A percentile compares a stretch with the other conserved stretches of the same genome.
Evolutionary conservation across 2,888 invertebrate genomes (phyloP).

Genomic region (Mamestra brassicae): DNA sequence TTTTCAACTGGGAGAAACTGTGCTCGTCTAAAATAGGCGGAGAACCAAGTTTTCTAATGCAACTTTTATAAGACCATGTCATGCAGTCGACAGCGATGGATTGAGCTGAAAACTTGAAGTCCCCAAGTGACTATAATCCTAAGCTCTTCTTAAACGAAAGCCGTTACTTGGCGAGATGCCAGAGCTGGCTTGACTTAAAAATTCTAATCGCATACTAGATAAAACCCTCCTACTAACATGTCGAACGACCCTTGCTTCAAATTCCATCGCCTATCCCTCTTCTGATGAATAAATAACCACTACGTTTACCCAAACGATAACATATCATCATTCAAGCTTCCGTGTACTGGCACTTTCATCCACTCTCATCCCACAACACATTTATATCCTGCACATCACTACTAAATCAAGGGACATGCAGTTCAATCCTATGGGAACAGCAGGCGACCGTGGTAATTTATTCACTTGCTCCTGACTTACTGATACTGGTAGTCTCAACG

Average conservation of each 20-base stretch:
- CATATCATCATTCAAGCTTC: conserved; percentile 32
- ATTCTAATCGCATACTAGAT: conserved; percentile 29
- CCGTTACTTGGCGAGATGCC: conserved; percentile 38
- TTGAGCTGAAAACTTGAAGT: conserved; percentile 29
- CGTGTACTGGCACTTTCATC: conserved; percentile 29
- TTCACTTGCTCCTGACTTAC: conserved; percentile 55
- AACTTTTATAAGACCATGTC: conserved; percentile 23
- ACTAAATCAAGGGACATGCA: conserved; percentile 57
- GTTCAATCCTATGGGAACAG: conserved; percentile 44
- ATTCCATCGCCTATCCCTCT: neutral
- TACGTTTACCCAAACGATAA: conserved; percentile 32
- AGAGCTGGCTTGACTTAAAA: conserved; percentile 22
- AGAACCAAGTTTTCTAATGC: conserved; percentile 14
- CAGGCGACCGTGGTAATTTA: conserved; percentile 52
- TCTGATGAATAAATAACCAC: conserved; percentile 46
- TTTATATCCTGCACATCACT: conserved; percentile 54
- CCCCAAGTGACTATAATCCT: conserved; percentile 33
- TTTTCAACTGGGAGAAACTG: too few relatives aligned
- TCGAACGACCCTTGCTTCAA: neutral
- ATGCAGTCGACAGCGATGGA: conserved; percentile 27
- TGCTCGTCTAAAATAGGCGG: neutral
- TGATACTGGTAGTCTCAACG: conserved; percentile 45
- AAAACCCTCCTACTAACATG: conserved; percentile 14
- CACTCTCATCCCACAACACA: conserved; percentile 23
- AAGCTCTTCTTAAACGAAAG: conserved; percentile 30